phyloP scores from a whole-genome alignment of 2,797 vertebrate species.

The Cheirogaleus major region DNA sequence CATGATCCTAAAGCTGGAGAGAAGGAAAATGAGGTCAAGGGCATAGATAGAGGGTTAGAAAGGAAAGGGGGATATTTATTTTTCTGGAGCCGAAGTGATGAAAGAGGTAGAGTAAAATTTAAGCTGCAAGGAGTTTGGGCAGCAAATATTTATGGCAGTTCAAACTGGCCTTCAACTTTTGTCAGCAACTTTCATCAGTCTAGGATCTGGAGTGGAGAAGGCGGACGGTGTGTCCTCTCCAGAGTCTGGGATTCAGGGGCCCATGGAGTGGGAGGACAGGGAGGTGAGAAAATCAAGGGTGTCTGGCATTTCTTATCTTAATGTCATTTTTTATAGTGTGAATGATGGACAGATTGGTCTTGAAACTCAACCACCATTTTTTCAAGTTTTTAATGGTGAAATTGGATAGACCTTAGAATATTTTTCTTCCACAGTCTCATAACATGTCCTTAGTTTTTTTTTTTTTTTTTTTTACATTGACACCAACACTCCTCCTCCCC shows the following conservation, averaged over 20 bases:
- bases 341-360: background rate
- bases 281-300: background rate
- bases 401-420: background rate
- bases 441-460: background rate
- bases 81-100: background rate
- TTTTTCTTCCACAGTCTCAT: background rate
- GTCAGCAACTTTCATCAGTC: background rate
- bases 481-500: background rate
- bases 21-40: background rate
- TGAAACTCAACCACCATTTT: conserved; percentile 9
- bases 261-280: background rate
- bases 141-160: background rate
- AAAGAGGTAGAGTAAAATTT: background rate
- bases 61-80: background rate
- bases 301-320: background rate
- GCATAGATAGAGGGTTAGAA: background rate
- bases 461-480: background rate
- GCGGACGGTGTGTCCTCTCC: background rate
- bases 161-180: background rate
- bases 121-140: background rate
- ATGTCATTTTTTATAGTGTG: background rate
- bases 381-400: background rate
- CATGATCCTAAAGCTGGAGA: background rate
- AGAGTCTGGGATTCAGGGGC: background rate
- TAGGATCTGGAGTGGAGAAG: background rate